Evolutionary conservation across 2,888 invertebrate genomes (phyloP).

Genomic region (Polyploca ridens): DNA sequence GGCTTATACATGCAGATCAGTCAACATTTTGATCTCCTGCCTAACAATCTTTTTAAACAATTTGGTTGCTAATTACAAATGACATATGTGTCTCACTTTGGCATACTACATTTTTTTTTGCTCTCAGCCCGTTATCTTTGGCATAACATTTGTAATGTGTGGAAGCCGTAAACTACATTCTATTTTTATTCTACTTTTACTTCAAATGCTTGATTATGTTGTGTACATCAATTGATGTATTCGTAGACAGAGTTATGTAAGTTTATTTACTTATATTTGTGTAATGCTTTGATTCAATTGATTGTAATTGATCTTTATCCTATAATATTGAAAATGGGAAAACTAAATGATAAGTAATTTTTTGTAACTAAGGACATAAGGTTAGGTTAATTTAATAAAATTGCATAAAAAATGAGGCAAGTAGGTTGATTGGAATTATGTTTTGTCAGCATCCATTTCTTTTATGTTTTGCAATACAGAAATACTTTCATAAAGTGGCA

Average conservation of each 20-base stretch:
- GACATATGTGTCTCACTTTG: background rate
- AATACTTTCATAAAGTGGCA: background rate
- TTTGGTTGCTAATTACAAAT: background rate
- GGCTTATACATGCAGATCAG: background rate
- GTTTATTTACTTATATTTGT: background rate
- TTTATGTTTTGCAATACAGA: background rate
- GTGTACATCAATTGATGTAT: background rate
- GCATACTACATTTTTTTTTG: background rate
- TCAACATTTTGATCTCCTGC: background rate
- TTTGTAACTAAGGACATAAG: background rate
- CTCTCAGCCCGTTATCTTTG: background rate
- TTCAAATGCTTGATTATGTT: background rate
- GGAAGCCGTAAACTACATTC: background rate
- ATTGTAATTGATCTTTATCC: background rate
- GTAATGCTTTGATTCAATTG: background rate
- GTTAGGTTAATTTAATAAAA: background rate
- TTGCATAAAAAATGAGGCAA: background rate
- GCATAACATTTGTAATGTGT: slow-evolving; percentile 7
- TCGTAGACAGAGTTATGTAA: slow-evolving; percentile 8
- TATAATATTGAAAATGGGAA: background rate
- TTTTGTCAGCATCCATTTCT: background rate
- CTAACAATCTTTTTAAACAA: background rate
- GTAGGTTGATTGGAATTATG: background rate
- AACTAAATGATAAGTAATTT: background rate
- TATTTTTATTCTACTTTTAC: slow-evolving; percentile 3